Percentiles rank a stretch among this genome's conserved stretches.
These are phyloP conservation scores for Stichopus chloronotus DNA, from an alignment of 35 echinoderm and acorn worm genomes.

Conservation along the genomic window DNA sequence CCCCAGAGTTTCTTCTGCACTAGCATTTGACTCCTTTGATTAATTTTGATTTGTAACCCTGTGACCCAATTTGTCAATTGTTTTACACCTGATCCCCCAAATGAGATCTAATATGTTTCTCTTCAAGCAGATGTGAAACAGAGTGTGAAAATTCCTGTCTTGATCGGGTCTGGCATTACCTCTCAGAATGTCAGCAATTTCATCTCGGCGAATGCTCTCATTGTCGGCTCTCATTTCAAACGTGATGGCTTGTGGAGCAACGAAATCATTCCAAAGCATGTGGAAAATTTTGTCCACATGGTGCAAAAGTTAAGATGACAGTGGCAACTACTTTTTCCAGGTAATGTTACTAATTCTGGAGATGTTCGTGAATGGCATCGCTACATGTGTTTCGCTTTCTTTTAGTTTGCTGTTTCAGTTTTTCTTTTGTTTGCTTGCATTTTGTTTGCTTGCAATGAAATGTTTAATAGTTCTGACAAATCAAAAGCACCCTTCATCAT, in stretches of 20 bases:
- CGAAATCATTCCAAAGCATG: conserved; percentile 68
- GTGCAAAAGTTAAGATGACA: conserved; percentile 58
- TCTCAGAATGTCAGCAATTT: conserved; percentile 73
- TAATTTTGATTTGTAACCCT: background rate
- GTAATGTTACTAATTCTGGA: background rate
- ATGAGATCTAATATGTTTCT: conserved; percentile 4
- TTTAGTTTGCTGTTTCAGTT: too few species aligned
- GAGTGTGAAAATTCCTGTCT: conserved; percentile 76
- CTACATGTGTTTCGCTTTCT: too few species aligned
- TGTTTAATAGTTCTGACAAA: too few species aligned
- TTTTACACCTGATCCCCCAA: background rate
- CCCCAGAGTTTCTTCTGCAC: too few species aligned
- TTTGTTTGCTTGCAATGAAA: too few species aligned
- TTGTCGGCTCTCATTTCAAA: conserved; percentile 94
- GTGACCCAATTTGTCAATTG: background rate
- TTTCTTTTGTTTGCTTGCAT: too few species aligned
- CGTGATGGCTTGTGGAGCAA: conserved; percentile 68
- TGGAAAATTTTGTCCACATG: conserved; percentile 70
- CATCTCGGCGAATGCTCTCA: conserved; percentile 77
- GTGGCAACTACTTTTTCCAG: background rate
- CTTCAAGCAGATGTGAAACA: conserved; percentile 73
- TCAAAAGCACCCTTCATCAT: too few species aligned
- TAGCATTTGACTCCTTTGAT: too few species aligned
- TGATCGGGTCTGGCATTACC: conserved; percentile 93
- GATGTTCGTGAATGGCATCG: too few species aligned